These are phyloP conservation scores for Eubucco bourcierii DNA, from an alignment of 2,113 vertebrate genomes.

Conservation along the genomic window DNA sequence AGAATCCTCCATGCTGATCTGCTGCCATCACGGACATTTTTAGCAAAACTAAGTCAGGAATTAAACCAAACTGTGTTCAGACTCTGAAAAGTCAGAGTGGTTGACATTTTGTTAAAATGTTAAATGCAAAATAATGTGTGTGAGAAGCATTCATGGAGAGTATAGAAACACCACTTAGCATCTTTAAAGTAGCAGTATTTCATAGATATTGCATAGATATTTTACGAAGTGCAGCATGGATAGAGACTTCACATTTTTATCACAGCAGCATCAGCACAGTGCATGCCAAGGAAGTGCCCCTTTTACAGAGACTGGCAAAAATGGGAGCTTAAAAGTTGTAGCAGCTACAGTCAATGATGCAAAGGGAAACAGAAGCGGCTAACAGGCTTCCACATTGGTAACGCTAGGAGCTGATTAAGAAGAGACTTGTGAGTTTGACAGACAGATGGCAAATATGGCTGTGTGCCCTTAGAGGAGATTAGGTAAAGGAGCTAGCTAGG, in stretches of 20 bases:
- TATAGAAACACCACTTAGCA: background rate
- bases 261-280: background rate
- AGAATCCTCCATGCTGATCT: rapidly evolving
- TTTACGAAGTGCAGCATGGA: background rate
- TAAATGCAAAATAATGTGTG: background rate
- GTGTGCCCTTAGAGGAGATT: background rate
- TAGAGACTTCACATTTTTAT: background rate
- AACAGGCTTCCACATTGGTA: background rate
- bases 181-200: background rate
- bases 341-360: rapidly evolving
- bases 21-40: background rate
- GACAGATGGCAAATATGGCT: background rate
- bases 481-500: background rate
- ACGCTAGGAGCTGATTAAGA: rapidly evolving
- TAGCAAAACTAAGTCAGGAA: background rate
- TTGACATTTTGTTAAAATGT: background rate
- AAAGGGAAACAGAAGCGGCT: background rate
- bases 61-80: background rate
- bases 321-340: background rate
- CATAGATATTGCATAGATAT: background rate
- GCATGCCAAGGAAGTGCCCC: background rate
- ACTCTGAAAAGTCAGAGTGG: background rate
- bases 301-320: background rate
- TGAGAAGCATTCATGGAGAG: background rate
- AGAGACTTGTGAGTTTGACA: background rate